Evolutionary conservation across 2,113 vertebrate species (phyloP), one percentile per base, ranked within the genome.

Genomic region (Myanophis thanlyinensis): DNA sequence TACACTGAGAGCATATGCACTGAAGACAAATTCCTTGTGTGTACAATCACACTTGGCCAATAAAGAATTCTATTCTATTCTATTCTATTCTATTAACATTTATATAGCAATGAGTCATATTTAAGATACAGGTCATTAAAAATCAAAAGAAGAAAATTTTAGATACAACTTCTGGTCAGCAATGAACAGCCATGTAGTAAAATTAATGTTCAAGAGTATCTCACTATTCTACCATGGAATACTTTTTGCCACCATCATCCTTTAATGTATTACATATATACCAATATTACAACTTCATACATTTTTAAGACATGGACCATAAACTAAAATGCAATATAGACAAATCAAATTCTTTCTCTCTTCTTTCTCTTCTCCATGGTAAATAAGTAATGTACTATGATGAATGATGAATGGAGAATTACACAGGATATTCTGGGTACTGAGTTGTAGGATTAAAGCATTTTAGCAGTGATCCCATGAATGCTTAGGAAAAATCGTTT

Each of bases 241-340:
- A 40, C 12, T n/a, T 53, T 92, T 46, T 85, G 3, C 88, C n/a
- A 85, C 22, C 27, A 27, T 48, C 88, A 53, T 51, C 62, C 48
- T 53, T 53, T 22, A 15, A 22, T 80, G 67, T 89, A 48, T 85
- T 89, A 56, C 52, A 56, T 30, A 89, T 89, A 88, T 12, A 25
- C 62, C 91, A 92, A 89, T 92, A 92, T 89, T 92, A 85, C 62
- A 92, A 84, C 30, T 89, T 92, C 62, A 85, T 92, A 62, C 40
- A 92, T 92, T 92, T 92, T 91, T 89, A 53, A 92, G 51, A 84
- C 54, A 89, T 54, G 18, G 40, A 84, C 49, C n/a, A 0, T 51
- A 89, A 84, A 89, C 49, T 6, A 92, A 92, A 92, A 92, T 56
- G 91, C 62, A 85, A 54, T 85, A 84, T 3, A 92, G 49, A 84